Percentiles rank a stretch among this genome's conserved stretches.
Evolutionary conservation across 1,140 invertebrate species (phyloP).

Genomic region (Dufourea novaeangliae): DNA sequence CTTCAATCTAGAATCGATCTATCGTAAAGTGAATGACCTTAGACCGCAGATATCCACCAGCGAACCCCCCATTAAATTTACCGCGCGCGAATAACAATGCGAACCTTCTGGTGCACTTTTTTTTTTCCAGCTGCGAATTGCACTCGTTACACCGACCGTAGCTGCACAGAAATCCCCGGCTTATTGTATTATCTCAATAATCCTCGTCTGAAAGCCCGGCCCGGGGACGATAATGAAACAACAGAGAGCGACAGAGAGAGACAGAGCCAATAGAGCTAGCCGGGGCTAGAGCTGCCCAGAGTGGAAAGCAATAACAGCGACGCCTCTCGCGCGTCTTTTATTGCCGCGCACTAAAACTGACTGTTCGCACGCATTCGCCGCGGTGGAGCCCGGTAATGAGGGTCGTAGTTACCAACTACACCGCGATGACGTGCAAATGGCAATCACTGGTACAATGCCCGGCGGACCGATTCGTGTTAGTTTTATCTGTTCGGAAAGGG

Average conservation of each 20-base stretch:
- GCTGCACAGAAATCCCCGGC: slow-evolving; percentile 15
- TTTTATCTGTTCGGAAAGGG: slow-evolving; percentile 43
- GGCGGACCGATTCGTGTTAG: slow-evolving; percentile 28
- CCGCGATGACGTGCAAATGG: slow-evolving; percentile 63
- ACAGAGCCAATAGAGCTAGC: too few relatives aligned
- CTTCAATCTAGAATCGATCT: too few relatives aligned
- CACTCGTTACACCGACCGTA: not conserved
- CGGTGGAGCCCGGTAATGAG: slow-evolving; percentile 46
- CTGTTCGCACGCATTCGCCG: slow-evolving; percentile 49
- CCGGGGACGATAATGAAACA: slow-evolving; percentile 44
- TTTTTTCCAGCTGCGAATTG: not conserved
- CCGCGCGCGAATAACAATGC: not conserved
- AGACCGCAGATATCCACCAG: too few relatives aligned
- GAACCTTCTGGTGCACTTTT: not conserved
- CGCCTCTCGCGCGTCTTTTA: slow-evolving; percentile 55
- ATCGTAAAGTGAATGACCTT: too few relatives aligned
- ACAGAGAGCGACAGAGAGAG: not conserved
- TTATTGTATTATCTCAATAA: slow-evolving; percentile 53
- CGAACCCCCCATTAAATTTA: too few relatives aligned
- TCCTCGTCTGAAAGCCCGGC: slow-evolving; percentile 28
- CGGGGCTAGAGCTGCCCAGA: not conserved
- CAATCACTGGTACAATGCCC: slow-evolving; percentile 41
- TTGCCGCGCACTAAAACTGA: slow-evolving; percentile 52
- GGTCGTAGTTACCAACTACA: slow-evolving; percentile 47
- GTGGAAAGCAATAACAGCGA: slow-evolving; percentile 35